phyloP scores from a whole-genome alignment of 2,888 invertebrate species.

The Harpalus rubripes region DNA sequence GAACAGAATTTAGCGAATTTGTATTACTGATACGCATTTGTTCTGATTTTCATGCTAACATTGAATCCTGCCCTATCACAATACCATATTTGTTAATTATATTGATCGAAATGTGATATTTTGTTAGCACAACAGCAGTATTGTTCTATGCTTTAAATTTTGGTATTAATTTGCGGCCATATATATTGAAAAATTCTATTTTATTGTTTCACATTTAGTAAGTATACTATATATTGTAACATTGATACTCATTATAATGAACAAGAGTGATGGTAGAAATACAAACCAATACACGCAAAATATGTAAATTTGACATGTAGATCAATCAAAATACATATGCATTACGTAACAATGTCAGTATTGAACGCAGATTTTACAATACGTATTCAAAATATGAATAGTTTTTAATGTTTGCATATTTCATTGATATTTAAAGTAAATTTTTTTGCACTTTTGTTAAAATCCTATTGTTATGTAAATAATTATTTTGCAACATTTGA shows the following conservation, averaged over 20 bases:
- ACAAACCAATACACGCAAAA: constrained; percentile 3
- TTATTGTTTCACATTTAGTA: constrained; percentile 19
- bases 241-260: constrained; percentile 26
- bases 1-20: too few species aligned
- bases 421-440: too few species aligned
- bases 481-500: too few species aligned
- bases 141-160: constrained; percentile 21
- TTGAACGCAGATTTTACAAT: background rate
- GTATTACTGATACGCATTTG: too few species aligned
- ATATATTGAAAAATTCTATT: constrained; percentile 25
- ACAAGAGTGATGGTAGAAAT: constrained; percentile 30
- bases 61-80: too few species aligned
- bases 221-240: background rate
- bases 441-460: too few species aligned
- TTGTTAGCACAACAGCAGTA: constrained; percentile 7
- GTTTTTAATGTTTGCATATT: too few species aligned
- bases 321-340: constrained; percentile 32
- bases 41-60: too few species aligned
- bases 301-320: constrained; percentile 17
- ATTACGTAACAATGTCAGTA: constrained; percentile 18
- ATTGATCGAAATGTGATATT: background rate
- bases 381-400: constrained; percentile 8
- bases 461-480: too few species aligned
- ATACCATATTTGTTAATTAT: background rate
- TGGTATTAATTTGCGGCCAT: background rate